A percentile compares a stretch with the other conserved stretches of the same genome.
These are phyloP conservation scores for Cristatella mucedo DNA, from an alignment of 2,888 invertebrate species.

Conservation along the genomic window DNA sequence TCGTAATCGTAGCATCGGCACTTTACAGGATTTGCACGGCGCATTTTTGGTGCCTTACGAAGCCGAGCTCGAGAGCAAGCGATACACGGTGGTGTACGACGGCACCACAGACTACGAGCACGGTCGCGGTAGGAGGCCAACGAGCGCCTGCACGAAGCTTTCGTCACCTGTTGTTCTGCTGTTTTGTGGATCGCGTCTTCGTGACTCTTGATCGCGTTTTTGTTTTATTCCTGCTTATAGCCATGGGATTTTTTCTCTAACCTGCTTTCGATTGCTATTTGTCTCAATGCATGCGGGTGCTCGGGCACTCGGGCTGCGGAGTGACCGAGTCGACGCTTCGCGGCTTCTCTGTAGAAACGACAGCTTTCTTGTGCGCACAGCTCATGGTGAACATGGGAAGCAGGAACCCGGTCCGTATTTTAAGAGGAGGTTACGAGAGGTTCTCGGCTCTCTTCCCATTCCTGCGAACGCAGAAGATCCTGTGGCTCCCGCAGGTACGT, in stretches of 20 bases:
- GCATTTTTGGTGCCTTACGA: slow-evolving; percentile 31
- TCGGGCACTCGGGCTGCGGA: too few species aligned
- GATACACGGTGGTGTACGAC: slow-evolving; percentile 35
- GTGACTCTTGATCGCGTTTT: too few species aligned
- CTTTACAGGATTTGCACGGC: slow-evolving; percentile 21
- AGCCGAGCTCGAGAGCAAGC: slow-evolving; percentile 36
- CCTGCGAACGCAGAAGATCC: slow-evolving; percentile 34
- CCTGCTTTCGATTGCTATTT: neutral
- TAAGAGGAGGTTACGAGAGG: slow-evolving; percentile 33
- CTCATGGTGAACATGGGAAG: slow-evolving; percentile 33
- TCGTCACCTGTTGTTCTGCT: too few species aligned
- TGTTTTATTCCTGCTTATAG: too few species aligned
- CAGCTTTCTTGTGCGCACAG: slow-evolving; percentile 24
- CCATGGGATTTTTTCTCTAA: too few species aligned
- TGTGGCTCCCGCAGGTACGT: slow-evolving; percentile 36
- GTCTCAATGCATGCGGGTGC: neutral
- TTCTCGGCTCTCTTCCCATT: slow-evolving; percentile 38
- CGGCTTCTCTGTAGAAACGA: too few species aligned
- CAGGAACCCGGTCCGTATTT: slow-evolving; percentile 26
- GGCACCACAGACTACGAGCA: slow-evolving; percentile 18
- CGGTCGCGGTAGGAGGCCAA: too few species aligned
- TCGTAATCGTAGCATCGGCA: neutral
- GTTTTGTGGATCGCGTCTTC: too few species aligned
- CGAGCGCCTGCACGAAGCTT: too few species aligned
- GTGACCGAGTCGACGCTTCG: too few species aligned